These are phyloP conservation scores for Caretta caretta DNA, from an alignment of 2,113 vertebrate species.

Conservation along the genomic window DNA sequence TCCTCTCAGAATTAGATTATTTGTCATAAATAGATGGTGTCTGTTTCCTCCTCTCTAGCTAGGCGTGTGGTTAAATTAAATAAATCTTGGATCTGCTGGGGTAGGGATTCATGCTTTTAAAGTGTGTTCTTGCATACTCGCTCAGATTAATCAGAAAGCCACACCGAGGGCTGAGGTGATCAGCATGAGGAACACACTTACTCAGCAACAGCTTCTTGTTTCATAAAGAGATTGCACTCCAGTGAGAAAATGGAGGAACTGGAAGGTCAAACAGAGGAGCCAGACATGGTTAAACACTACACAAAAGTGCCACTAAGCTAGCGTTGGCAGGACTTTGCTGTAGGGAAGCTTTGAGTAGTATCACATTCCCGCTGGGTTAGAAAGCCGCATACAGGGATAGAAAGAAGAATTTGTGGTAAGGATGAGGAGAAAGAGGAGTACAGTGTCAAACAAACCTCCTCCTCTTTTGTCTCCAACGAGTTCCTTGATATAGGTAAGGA, in stretches of 20 bases:
- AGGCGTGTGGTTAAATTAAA: slow-evolving; percentile 72
- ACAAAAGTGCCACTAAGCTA: neutral
- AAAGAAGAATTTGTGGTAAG: slow-evolving; percentile 37
- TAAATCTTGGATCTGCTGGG: slow-evolving; percentile 71
- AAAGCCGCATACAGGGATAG: slow-evolving; percentile 18
- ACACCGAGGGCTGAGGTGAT: slow-evolving; percentile 22
- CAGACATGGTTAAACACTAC: slow-evolving; percentile 32
- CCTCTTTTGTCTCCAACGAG: neutral
- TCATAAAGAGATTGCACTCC: slow-evolving; percentile 14
- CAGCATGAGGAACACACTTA: slow-evolving; percentile 67
- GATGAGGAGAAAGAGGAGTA: slow-evolving; percentile 12
- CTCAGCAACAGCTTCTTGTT: slow-evolving; percentile 58
- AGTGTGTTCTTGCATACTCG: slow-evolving; percentile 73
- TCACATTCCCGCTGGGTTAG: slow-evolving; percentile 48
- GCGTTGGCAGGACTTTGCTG: slow-evolving; percentile 57
- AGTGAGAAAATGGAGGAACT: slow-evolving; percentile 16
- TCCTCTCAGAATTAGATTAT: slow-evolving; percentile 81
- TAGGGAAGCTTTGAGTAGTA: slow-evolving; percentile 52
- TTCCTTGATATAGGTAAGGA: slow-evolving; percentile 8
- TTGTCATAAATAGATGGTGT: slow-evolving; percentile 78
- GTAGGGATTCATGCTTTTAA: slow-evolving; percentile 74
- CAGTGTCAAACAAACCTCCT: slow-evolving; percentile 9
- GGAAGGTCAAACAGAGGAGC: slow-evolving; percentile 49
- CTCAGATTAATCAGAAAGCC: slow-evolving; percentile 74
- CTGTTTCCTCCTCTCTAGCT: slow-evolving; percentile 73